Evolutionary conservation across 2,113 vertebrate genomes (phyloP), one percentile per base, ranked within the genome.

Genomic region (Pteropus alecto): DNA sequence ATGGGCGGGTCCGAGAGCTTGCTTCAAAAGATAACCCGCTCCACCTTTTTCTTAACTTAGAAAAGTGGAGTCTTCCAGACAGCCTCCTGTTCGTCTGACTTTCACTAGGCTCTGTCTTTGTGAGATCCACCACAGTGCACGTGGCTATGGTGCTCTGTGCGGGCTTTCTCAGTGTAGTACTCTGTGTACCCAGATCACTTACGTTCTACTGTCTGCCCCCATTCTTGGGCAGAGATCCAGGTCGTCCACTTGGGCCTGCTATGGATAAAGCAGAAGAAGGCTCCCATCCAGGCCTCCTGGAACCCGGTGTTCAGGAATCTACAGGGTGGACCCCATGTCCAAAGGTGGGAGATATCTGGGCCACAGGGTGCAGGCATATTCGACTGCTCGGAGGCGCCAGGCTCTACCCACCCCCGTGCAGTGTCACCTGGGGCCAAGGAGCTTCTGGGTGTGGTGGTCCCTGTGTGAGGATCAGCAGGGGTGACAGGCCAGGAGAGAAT

Each of bases 81-180:
- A 60, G 48, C 41, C 30, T 70, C 73, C 41, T 85, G 38, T 77
- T 60, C 4, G 0, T 19, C 18, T 84, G 63, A 43, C 30, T 28
- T 26, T 43, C 11, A 16, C 56, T 76, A 5, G 5, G 11, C 26
- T 24, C 41, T 56, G 14, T 51, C 61, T 60, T 38, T 14, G 19
- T 11, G 41, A 74, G 21, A 5, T 18, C 15, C 2, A 1, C 13
- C 0, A 0, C 2, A 18, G 19, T 13, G n/a, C 28, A 0, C 0
- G 22, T 21, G 19, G 56, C 83, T 15, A 0, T 15, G 28, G 51
- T 16, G 51, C 51, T 51, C 51, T 51, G 15, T 16, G 51, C 14
- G 15, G 51, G 51, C 51, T 51, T 51, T 51, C 51, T 51, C 51
- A 15, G 5, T 16, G 15, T 16, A 15, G 51, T 51, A 16, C 4